A percentile compares a stretch with the other conserved stretches of the same genome.
These are phyloP conservation scores for Dysmachus trigonus DNA, from an alignment of 2,888 invertebrate genomes.

Conservation along the genomic window DNA sequence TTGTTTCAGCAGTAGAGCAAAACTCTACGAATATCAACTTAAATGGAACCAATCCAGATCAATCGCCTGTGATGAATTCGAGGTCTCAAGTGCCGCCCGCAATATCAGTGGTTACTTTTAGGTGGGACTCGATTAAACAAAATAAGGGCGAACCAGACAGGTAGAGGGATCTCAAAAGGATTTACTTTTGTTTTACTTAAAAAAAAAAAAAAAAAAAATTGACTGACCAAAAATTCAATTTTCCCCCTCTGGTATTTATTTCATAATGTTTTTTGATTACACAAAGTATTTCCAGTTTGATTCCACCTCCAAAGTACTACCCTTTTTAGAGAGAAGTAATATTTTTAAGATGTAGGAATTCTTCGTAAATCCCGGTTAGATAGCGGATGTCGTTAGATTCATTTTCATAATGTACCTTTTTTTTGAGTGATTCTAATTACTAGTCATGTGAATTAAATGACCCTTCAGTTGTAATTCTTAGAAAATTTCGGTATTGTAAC, in stretches of 20 bases:
- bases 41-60: conserved; percentile 56
- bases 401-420: not conserved
- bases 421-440: not conserved
- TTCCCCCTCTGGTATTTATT: not conserved
- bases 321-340: not conserved
- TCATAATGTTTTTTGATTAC: not conserved
- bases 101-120: conserved; percentile 91
- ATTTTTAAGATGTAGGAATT: not conserved
- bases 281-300: conserved; percentile 3
- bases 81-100: conserved; percentile 70
- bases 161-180: conserved; percentile 60
- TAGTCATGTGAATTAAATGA: not conserved
- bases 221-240: not conserved
- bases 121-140: conserved; percentile 78
- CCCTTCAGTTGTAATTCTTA: not conserved
- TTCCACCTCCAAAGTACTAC: not conserved
- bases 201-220: not conserved
- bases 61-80: conserved; percentile 62
- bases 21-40: conserved; percentile 53
- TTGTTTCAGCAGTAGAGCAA: conserved; percentile 52
- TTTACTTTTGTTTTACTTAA: conserved; percentile 4
- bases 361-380: conserved; percentile 2
- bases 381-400: not conserved
- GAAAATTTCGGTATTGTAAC: not conserved
- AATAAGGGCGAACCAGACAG: conserved; percentile 65